Evolutionary conservation across 1,140 invertebrate genomes (phyloP).

Genomic region (Paramacrobiotus metropolitanus): DNA sequence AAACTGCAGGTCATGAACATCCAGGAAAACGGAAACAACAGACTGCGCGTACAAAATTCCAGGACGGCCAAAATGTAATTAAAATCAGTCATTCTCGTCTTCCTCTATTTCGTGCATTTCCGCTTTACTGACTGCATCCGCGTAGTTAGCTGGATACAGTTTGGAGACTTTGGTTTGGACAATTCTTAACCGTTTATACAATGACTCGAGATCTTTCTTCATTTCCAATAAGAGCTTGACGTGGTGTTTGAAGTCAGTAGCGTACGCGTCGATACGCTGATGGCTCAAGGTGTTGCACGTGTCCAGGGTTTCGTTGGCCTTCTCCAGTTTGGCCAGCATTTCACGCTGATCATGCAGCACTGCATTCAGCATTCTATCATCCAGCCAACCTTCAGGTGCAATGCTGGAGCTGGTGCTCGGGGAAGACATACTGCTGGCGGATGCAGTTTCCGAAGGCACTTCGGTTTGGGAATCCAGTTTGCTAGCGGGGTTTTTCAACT

Average conservation of each 20-base stretch:
- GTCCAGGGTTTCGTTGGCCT: conserved; percentile 87
- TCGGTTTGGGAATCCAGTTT: too few relatives aligned
- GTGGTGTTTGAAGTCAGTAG: conserved; percentile 64
- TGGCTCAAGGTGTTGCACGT: conserved; percentile 74
- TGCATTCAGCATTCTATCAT: not conserved
- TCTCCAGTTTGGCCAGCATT: conserved; percentile 31
- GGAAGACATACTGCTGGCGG: too few relatives aligned
- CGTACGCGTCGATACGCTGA: conserved; percentile 48
- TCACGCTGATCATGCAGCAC: not conserved
- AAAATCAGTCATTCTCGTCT: not conserved
- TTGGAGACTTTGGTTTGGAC: conserved; percentile 55
- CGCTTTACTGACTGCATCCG: not conserved
- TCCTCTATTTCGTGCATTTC: not conserved
- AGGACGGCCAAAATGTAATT: too few relatives aligned
- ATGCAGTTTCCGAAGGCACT: too few relatives aligned
- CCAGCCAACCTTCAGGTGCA: not conserved
- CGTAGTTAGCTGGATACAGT: conserved; percentile 39
- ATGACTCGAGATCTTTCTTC: conserved; percentile 34
- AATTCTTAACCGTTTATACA: conserved; percentile 34
- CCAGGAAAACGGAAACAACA: too few relatives aligned
- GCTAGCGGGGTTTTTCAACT: too few relatives aligned
- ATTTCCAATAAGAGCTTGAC: conserved; percentile 44
- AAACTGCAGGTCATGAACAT: too few relatives aligned
- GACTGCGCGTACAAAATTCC: too few relatives aligned
- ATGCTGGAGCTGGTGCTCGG: not conserved